A percentile compares a stretch with the other conserved stretches of the same genome.
These are phyloP conservation scores for Drosophila parvula DNA, from an alignment of 1,140 invertebrate species.

Conservation along the genomic window DNA sequence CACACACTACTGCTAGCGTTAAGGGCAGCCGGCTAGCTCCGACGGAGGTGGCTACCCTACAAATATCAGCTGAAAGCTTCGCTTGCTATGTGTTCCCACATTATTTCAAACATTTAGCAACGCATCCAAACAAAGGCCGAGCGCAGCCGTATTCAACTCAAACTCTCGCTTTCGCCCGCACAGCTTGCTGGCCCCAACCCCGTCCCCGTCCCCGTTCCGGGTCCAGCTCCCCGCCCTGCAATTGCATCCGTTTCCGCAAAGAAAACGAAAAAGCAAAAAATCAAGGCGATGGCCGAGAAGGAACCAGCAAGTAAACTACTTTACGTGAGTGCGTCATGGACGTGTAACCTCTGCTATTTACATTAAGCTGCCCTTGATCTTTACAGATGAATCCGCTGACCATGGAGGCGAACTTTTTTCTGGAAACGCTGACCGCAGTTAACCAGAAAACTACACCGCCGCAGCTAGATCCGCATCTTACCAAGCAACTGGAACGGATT, in stretches of 20 bases:
- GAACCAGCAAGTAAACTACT: constrained; percentile 37
- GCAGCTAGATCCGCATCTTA: constrained; percentile 63
- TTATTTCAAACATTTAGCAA: constrained; percentile 29
- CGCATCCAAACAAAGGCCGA: constrained; percentile 32
- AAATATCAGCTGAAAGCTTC: constrained; percentile 51
- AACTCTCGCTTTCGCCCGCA: constrained; percentile 5
- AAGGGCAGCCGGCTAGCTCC: constrained; percentile 30
- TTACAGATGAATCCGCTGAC: constrained; percentile 73
- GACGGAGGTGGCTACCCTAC: constrained; percentile 48
- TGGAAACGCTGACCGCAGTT: constrained; percentile 55
- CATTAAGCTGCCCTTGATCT: background rate
- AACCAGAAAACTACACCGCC: constrained; percentile 23
- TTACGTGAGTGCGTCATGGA: constrained; percentile 49
- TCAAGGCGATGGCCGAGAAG: constrained; percentile 53
- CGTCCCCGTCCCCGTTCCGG: background rate
- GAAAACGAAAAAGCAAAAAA: constrained; percentile 46
- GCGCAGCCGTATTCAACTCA: constrained; percentile 12
- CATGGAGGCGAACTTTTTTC: constrained; percentile 66
- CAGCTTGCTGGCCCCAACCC: constrained; percentile 20
- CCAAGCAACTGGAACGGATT: constrained; percentile 59
- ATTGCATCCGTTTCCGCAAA: constrained; percentile 7
- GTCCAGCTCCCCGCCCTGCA: background rate
- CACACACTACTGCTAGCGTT: constrained; percentile 3
- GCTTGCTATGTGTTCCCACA: constrained; percentile 14
- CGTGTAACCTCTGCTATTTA: background rate